Base-by-base conservation (phyloP, 2,113 vertebrate species). In the Syngnathus typhle region DNA sequence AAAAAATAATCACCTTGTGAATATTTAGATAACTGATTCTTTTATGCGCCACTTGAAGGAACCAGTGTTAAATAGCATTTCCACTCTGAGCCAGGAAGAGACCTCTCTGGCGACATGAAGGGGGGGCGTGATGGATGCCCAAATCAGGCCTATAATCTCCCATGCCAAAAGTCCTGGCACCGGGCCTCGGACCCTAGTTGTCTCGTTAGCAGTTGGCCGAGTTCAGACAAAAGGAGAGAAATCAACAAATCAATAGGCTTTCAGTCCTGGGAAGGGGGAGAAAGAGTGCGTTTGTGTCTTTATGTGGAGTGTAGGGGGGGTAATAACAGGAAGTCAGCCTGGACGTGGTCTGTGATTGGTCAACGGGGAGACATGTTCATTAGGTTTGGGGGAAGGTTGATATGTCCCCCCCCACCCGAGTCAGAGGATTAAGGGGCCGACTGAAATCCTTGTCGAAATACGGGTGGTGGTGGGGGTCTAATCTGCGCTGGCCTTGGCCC, bases 221-320 rank as follows among this genome's bases (percentile, higher is more conserved):
- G 69, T 23, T 60, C 68, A 74, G 71, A 89, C 86, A 88, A 87
- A 88, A 83, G 86, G 61, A 37, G 73, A 85, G 81, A 89, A 87
- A 89, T 86, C 84, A 88, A 85, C 80, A 88, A 87, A 88, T 90
- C 88, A 88, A 87, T 88, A 68, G 72, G 70, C 77, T 82, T 83
- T 85, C 72, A 84, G 70, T 9, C 54, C 44, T 63, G 60, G 74
- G 75, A 73, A 67, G 69, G 80, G 70, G 75, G 60, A 32, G 3
- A 72, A 68, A 59, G 73, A 71, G 76, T 67, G 56, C 46, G 64
- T 21, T 23, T 16, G 15, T 21, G 32, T 16, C 6, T 13, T 7
- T 36, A 32, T 58, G 9, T 27, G 23, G 7, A 23, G 3, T 18
- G 60, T 54, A 65, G 61, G 32, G 51, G 51, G 71, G 74, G 73